Base-by-base conservation (phyloP, 2,797 vertebrate species). In the Eulemur rubriventer region DNA sequence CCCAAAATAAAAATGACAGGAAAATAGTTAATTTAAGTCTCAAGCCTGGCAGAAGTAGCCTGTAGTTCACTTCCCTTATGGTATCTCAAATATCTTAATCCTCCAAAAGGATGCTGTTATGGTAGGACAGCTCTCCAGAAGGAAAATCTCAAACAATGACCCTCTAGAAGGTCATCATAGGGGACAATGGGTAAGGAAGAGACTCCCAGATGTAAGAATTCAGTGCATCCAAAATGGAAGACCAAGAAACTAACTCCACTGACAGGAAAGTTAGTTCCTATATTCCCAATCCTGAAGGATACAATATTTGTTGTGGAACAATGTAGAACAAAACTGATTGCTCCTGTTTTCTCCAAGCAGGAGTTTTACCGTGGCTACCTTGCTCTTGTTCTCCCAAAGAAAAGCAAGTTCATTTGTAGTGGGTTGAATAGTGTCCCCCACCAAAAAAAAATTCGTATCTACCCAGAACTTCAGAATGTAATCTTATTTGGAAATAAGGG, bases 401-500 rank as follows among this genome's bases (percentile, higher is more conserved):
- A 81, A 83, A 85, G 80, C 63, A 59, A 79, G 46, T 35, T 95
- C 35, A 52, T 30, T 46, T 80, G 30, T 41, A 76, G 11, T 81
- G 76, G 41, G 10, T 59, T 57, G 30, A 79, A 73, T 14, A 81
- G 26, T 80, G 41, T 72, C 4, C 38, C 7, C 38, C 41, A n/a
- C 2, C 55, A 8, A 55, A 55, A 55, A 55, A 73, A 84, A 80
- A 83, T 46, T 81, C 38, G 7, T 48, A 91, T 88, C 59, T 17
- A 75, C 22, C n/a, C 55, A 55, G 67, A 81, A 80, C n/a, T 65
- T 93, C 52, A 93, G 59, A 83, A 76, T 65, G 41, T 46, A 61
- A 65, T 20, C 70, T 93, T 93, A 96, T 93, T 87, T 95, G 78
- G 92, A 93, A 94, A 84, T 30, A 81, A 80, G 76, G n/a, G 22